phyloP scores from a whole-genome alignment of 2,113 vertebrate species.

The Columba janthina region DNA sequence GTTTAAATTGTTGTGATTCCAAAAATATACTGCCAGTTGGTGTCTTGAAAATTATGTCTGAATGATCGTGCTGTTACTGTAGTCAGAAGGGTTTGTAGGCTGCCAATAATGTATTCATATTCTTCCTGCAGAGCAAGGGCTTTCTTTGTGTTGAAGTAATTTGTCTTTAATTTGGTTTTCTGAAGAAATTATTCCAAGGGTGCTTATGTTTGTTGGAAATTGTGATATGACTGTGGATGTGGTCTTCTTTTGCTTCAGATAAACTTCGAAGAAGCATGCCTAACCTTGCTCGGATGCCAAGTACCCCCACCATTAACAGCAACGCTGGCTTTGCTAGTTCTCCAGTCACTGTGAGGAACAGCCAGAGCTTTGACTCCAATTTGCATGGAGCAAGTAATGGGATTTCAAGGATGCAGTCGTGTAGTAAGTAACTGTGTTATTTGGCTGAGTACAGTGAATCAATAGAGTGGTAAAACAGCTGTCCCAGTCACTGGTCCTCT shows the following conservation, averaged over 20 bases:
- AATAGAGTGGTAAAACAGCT: rapidly evolving
- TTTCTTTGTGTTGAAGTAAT: neutral
- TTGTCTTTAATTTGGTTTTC: neutral
- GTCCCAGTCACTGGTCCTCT: neutral
- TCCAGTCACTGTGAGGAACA: slow-evolving; percentile 87
- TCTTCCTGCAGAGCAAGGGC: neutral
- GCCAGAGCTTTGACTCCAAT: slow-evolving; percentile 95
- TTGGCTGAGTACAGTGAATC: rapidly evolving
- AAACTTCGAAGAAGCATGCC: slow-evolving; percentile 97
- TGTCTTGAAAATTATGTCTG: neutral
- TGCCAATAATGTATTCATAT: neutral
- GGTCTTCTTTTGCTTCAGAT: slow-evolving; percentile 76
- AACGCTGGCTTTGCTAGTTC: slow-evolving; percentile 75
- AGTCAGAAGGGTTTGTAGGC: neutral
- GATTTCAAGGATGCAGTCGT: slow-evolving; percentile 88
- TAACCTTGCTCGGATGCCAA: slow-evolving; percentile 88
- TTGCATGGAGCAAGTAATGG: slow-evolving; percentile 84
- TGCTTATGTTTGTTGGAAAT: neutral
- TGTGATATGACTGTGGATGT: neutral
- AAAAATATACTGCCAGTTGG: neutral
- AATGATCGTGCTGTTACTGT: neutral
- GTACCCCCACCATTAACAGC: slow-evolving; percentile 74
- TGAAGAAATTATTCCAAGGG: neutral
- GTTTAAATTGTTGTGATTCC: neutral
- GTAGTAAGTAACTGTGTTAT: slow-evolving; percentile 81